Evolutionary conservation across 1,140 invertebrate genomes (phyloP), one percentile per base, ranked within the genome.

Genomic region (Eueides isabella): DNA sequence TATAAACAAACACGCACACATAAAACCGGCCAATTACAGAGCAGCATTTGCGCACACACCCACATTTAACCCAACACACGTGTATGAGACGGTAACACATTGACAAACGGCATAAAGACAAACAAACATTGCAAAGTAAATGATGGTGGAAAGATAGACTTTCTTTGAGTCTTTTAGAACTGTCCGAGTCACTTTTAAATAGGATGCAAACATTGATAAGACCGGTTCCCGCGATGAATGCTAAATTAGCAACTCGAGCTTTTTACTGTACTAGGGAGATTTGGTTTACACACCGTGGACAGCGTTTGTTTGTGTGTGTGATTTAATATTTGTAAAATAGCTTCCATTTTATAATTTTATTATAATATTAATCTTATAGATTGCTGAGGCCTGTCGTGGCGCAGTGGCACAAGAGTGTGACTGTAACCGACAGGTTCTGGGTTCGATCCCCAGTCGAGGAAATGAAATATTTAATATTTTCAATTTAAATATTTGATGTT

Each of bases 131-230:
- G 48, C 71, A 28, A 23, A 55, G 48, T 55, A 55, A 55, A 55
- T 55, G 48, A 55, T 55, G 48, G 48, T 26, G 48, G 48, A 55
- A 79, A 82, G 88, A 92, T 90, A 89, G 90, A 85, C 85, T 85
- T 85, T 87, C 89, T 89, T 90, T 90, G 89, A 90, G 81, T 89
- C 81, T 81, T 86, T 86, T 68, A 68, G 41, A 89, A 83, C 81
- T 84, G 86, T 86, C 82, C 84, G 79, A 82, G 86, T 82, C 81
- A 85, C 79, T 80, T 85, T 77, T 92, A 89, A 91, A 92, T 88
- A 89, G 85, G 88, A 91, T 91, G 90, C 85, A 92, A 92, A 90
- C 87, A 90, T 68, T 88, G 90, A 92, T 92, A 91, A 79, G 78
- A 81, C 79, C 73, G 73, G 74, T 74, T 80, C 72, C 77, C 70